These are phyloP conservation scores for Mobula hypostoma DNA, from an alignment of 2,113 vertebrate species.

Conservation along the genomic window DNA sequence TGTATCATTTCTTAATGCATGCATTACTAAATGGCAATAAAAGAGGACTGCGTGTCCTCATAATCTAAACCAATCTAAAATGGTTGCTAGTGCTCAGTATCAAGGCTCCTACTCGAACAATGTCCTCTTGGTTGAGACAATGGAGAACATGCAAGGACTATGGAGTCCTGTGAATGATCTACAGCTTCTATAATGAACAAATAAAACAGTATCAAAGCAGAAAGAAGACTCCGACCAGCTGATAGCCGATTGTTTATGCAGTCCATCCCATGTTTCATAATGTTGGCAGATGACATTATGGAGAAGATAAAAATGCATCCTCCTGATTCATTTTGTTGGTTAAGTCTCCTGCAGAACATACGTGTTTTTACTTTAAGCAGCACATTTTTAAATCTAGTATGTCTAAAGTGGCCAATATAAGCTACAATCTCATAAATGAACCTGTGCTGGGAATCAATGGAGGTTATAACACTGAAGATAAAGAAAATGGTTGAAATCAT, in stretches of 20 bases:
- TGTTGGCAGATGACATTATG: neutral
- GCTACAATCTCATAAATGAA: neutral
- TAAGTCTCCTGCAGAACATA: neutral
- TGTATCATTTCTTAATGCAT: too few relatives aligned
- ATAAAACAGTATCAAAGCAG: too few relatives aligned
- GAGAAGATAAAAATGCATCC: neutral
- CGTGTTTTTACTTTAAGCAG: neutral
- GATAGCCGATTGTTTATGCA: neutral
- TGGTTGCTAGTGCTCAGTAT: neutral
- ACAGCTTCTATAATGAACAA: too few relatives aligned
- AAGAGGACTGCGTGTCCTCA: too few relatives aligned
- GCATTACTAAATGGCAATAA: too few relatives aligned
- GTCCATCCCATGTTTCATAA: neutral
- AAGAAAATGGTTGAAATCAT: neutral
- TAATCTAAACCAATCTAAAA: too few relatives aligned
- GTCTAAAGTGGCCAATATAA: neutral
- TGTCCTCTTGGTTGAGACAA: neutral
- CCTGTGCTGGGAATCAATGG: neutral
- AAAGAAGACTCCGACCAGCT: too few relatives aligned
- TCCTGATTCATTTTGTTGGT: neutral
- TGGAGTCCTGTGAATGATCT: too few relatives aligned
- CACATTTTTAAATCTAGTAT: neutral
- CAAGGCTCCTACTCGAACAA: neutral
- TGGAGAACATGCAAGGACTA: neutral
- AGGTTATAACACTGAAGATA: neutral